Conservation (phyloP, 2,797 vertebrate species). For the Onychomys leucogaster region DNA sequence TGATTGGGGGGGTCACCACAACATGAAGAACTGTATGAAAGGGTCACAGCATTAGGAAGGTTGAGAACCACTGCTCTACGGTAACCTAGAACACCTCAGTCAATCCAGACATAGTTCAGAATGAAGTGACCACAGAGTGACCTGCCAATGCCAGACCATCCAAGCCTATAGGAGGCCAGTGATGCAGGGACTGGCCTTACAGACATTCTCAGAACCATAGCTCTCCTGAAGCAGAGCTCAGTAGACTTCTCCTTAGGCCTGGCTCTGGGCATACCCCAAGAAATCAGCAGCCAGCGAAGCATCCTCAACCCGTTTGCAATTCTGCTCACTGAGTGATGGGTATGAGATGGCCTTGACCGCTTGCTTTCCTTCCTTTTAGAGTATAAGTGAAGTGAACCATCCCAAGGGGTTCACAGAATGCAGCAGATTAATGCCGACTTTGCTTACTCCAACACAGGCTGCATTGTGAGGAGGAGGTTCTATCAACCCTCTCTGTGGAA, state of each 20-base stretch:
- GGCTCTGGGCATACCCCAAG: not conserved
- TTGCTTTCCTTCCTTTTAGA: not conserved
- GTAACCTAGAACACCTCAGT: not conserved
- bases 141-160: no score
- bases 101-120: not conserved
- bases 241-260: not conserved
- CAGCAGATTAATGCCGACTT: conserved; percentile 59
- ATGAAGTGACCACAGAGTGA: not conserved
- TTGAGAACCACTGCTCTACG: not conserved
- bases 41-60: not conserved
- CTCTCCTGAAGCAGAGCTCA: not conserved
- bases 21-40: not conserved
- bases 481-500: conserved; percentile 85
- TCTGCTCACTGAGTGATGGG: not conserved
- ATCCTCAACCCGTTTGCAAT: accelerated
- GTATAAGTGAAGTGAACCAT: conserved; percentile 15
- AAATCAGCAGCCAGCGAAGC: not conserved
- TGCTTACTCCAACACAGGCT: conserved; percentile 73
- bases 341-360: not conserved
- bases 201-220: not conserved
- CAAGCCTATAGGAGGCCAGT: not conserved
- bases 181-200: not conserved
- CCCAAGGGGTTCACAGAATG: not conserved
- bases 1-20: not conserved
- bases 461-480: conserved; percentile 77